Percentiles rank a stretch among this genome's conserved stretches.
phyloP scores from a whole-genome alignment of 2,888 invertebrate genomes.

The Zhuqinia jingwanae region DNA sequence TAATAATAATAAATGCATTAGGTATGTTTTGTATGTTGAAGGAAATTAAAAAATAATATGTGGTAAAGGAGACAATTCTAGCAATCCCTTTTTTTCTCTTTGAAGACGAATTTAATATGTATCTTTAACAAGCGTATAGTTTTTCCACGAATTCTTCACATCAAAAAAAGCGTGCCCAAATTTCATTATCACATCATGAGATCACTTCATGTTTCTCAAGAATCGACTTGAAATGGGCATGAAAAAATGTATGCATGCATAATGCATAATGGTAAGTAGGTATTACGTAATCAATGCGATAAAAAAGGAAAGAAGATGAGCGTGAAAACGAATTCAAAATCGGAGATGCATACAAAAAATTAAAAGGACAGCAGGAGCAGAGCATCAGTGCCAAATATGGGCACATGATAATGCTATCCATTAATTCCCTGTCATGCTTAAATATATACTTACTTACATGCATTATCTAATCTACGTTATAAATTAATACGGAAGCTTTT shows the following conservation, averaged over 20 bases:
- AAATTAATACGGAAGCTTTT: too few relatives aligned
- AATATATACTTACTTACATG: background rate
- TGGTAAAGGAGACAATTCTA: background rate
- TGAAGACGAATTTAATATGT: background rate
- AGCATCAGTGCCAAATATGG: background rate
- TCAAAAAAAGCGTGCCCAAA: constrained; percentile 14
- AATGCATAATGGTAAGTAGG: too few relatives aligned
- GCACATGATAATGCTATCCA: constrained; percentile 27
- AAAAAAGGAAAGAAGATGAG: constrained; percentile 17
- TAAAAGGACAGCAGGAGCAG: too few relatives aligned
- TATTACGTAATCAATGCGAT: background rate
- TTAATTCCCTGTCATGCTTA: constrained; percentile 39
- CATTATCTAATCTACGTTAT: too few relatives aligned
- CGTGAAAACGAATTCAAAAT: constrained; percentile 15
- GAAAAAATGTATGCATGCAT: too few relatives aligned
- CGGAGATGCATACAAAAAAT: background rate
- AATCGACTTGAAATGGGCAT: background rate
- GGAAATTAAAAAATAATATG: background rate
- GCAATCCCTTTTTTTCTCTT: background rate
- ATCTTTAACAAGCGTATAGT: background rate
- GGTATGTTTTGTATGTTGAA: background rate
- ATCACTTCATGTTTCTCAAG: constrained; percentile 20
- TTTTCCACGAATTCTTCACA: background rate
- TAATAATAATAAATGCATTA: background rate
- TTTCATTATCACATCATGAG: constrained; percentile 24